Base-by-base conservation (phyloP, 2,888 invertebrate genomes). In the Euspilapteryx auroguttella region DNA sequence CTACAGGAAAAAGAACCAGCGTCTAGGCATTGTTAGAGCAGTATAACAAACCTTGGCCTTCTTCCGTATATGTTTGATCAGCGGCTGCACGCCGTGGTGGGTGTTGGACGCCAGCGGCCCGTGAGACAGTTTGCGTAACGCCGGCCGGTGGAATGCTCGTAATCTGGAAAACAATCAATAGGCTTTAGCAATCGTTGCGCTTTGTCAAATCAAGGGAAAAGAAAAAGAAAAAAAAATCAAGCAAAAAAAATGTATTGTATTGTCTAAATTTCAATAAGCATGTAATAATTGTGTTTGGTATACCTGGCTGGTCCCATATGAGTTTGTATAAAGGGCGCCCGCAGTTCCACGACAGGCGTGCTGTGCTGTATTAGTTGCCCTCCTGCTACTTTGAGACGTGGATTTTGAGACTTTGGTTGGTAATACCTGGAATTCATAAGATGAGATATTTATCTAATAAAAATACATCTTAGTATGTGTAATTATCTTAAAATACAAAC, bases 321-420 rank as follows among this genome's bases (percentile, higher is more conserved):
- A 0, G 95, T 94, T 36, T 97, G 98, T 35, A 99, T 90, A 69
- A 98, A 98, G 1, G 96, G 95, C 3, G 88, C 88, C 14, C 94
- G 80, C 2, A 99, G 69, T 55, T 99, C 98, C 6, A 97, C 93
- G 0, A 96, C 94, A 0, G 99, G 98, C 0, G 95, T 98, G 21
- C 98, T 97, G 68, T 99, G 99, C 56, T 99, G 94, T 33, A 95
- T 92, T 3, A 95, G 77, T 58, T 91, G 93, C 1, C 90, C 93
- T 2, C 93, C 94, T 7, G 93, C 92, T 3, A 94, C 89, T 63
- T 91, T 90, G 1, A 92, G 77, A 14, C 90, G 81, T 10, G 89
- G 71, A 7, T 89, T 85, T 7, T 91, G 89, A 0, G 92, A 89
- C 45, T 92, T 88, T 0, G 97, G 89, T 69, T 89, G 87, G 57